Evolutionary conservation across 2,113 vertebrate genomes (phyloP), one percentile per base, ranked within the genome.

Genomic region (Embiotoca jacksoni): DNA sequence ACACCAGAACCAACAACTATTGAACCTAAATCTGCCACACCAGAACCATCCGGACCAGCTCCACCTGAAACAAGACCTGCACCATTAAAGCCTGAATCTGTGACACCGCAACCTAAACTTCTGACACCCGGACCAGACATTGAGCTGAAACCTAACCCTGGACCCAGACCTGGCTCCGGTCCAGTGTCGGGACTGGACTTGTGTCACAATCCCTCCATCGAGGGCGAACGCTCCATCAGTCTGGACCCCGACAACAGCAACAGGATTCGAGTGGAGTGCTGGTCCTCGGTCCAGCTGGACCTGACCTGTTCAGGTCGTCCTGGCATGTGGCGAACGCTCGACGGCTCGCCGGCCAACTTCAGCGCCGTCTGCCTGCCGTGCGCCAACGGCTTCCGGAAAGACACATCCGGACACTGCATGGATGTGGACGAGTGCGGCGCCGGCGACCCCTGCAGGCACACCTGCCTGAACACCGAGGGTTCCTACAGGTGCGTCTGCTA

Each of bases 401-500:
- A 91, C 3, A 2, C 5, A 0, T 65, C 39, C 0, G 91, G 76
- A 16, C 47, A 14, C 3, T 94, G 94, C n/a, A 72, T 72, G 47
- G 89, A 92, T 44, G 8, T 91, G 0, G 53, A 94, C 8, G 85
- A 93, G 83, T 94, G 93, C 56, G 2, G 23, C 1, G 2, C 1
- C n/a, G 14, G 7, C 14, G 2, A 10, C 36, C 49, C 55, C 9
- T 94, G 93, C 69, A 35, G 23, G 15, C 41, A 64, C 14, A 1
- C 0, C 15, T 94, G 94, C 52, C 30, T 69, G 5, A 92, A 94
- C 81, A 87, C 84, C 0, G 9, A 5, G 1, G 92, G 92, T 31
- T 94, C 92, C 0, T 93, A 41, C 75, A 33, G 7, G 1, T 94
- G 93, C 30, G 9, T 53, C 37, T 93, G 91, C 54, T 8, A 15